Evolutionary conservation across 2,888 invertebrate genomes (phyloP), one percentile per base, ranked within the genome.

Genomic region (Cephalotes varians): DNA sequence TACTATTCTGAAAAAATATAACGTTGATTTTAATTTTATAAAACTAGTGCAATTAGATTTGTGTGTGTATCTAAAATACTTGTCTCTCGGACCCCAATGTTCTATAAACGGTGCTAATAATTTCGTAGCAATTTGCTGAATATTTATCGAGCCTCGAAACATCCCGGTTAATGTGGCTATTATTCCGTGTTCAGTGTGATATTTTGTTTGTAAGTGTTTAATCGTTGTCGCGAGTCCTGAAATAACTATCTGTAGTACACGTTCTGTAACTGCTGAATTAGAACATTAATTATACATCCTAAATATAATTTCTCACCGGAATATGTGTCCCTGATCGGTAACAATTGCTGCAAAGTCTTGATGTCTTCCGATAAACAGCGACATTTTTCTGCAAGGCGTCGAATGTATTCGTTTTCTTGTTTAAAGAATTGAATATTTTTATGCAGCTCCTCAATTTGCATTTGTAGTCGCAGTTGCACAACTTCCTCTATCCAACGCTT

Each of bases 101-200:
- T 83, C 76, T 2, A 85, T 47, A 56, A 80, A 84, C 3, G 89
- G 84, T 10, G 87, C 64, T 28, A 86, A 67, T 18, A 90, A 56
- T 51, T 83, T 86, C 21, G 83, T 72, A 6, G 81, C 77, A 12
- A 91, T 83, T 31, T 82, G 82, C 31, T 86, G 88, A 54, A 85
- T 60, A 31, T 84, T 65, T 12, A 76, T 82, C 15, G 82, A 82
- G 49, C 86, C 85, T 51, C 76, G 83, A n/a, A 91, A 71, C 62
- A 82, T 86, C 28, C 79, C 82, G 9, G 87, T 88, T 34, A 90
- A 79, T 10, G 84, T 80, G 1, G 87, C 83, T 37, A 90, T 90
- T 83, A 90, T 87, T 25, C 85, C 84, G 9, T 90, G 85, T 60
- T 89, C 88, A 37, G 73, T 84, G 40, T 84, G 86, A 81, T 87